Conservation (phyloP, 2,888 invertebrate genomes). For the Deroplatys truncata region DNA sequence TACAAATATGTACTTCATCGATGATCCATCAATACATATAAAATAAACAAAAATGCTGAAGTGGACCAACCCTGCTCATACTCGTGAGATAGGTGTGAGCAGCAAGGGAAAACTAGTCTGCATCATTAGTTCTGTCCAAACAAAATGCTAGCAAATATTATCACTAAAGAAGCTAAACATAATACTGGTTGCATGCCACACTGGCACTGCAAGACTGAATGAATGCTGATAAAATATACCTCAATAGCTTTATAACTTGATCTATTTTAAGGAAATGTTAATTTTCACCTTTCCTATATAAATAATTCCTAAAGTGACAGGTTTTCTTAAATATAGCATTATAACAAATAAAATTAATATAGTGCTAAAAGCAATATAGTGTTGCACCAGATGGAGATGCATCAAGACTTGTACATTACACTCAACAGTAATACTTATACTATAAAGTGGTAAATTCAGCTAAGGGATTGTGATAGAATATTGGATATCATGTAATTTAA, state of each 20-base stretch:
- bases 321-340: background rate
- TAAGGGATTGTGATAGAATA: background rate
- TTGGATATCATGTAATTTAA: background rate
- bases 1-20: no score
- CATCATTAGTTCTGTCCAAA: background rate
- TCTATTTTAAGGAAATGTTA: background rate
- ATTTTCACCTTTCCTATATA: background rate
- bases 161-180: background rate
- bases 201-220: background rate
- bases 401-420: background rate
- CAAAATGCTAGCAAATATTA: background rate
- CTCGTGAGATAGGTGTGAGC: background rate
- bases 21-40: no score
- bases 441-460: background rate
- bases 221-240: background rate
- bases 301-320: background rate
- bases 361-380: background rate
- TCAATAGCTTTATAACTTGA: background rate
- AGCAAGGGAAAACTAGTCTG: background rate
- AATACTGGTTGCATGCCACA: background rate
- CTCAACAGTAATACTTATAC: background rate
- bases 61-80: background rate
- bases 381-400: background rate
- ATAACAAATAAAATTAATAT: background rate
- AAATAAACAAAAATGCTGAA: background rate